phyloP scores from a whole-genome alignment of 2,797 vertebrate species.

The Glossophaga mutica region DNA sequence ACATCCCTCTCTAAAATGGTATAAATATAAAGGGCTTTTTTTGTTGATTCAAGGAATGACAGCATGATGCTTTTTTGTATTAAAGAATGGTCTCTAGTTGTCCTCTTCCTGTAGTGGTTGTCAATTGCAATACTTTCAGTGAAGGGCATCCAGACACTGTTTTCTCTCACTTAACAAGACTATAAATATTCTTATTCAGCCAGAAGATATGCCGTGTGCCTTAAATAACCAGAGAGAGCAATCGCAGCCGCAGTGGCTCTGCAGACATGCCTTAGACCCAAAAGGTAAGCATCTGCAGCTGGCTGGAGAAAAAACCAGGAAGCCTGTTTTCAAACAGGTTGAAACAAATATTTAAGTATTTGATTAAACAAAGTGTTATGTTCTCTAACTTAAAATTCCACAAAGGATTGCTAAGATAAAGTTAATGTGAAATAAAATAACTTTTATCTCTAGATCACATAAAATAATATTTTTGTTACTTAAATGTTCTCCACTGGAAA shows the following conservation, averaged over 20 bases:
- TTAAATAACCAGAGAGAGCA: background rate
- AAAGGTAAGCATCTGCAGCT: background rate
- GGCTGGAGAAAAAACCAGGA: background rate
- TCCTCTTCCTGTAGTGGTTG: background rate
- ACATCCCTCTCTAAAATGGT: background rate
- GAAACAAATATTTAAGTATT: background rate
- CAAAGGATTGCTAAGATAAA: background rate
- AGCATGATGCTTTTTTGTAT: background rate
- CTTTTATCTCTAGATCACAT: background rate
- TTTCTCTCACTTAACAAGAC: background rate
- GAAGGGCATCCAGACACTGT: background rate
- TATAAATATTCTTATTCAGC: background rate
- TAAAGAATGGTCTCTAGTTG: background rate
- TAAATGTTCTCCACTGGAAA: background rate
- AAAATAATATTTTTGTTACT: constrained; percentile 18
- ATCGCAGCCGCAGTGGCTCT: background rate
- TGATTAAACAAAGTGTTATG: background rate
- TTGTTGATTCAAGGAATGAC: background rate
- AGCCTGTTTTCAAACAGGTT: background rate
- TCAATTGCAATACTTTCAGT: background rate
- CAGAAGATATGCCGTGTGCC: background rate
- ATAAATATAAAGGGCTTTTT: background rate
- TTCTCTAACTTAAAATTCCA: background rate
- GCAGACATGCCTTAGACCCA: background rate
- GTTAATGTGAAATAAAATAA: background rate